Conservation (phyloP, 2,888 invertebrate species). For the Julus scanicus region DNA sequence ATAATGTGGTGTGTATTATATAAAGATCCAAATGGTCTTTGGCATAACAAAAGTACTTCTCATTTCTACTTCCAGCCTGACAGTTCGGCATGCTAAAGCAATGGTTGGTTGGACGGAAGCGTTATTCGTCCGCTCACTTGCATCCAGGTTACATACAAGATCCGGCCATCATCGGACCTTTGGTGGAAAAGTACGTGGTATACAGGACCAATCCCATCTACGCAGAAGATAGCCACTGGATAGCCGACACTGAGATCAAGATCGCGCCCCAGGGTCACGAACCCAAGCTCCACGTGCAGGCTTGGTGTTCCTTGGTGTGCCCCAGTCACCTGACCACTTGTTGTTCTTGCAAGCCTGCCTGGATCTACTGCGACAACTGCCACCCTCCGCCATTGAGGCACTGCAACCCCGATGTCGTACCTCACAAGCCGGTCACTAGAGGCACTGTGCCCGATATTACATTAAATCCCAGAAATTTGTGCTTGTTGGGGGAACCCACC, state of each 20-base stretch:
- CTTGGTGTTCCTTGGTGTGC: constrained; percentile 50
- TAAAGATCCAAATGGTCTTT: too few species aligned
- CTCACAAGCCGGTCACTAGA: not conserved
- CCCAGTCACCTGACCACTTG: constrained; percentile 30
- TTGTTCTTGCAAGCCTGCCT: constrained; percentile 51
- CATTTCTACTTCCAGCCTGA: not conserved
- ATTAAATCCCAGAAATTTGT: not conserved
- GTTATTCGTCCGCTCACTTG: constrained; percentile 7
- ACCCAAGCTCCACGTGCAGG: constrained; percentile 49
- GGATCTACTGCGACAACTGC: constrained; percentile 52
- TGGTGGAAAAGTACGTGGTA: constrained; percentile 48
- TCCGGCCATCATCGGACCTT: constrained; percentile 25
- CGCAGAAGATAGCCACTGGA: constrained; percentile 31
- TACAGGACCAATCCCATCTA: constrained; percentile 51
- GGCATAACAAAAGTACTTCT: not conserved
- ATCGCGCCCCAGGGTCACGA: not conserved
- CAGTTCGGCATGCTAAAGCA: constrained; percentile 52
- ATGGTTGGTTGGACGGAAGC: constrained; percentile 51
- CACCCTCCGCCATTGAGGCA: not conserved
- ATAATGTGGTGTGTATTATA: too few species aligned
- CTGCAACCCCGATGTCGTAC: not conserved
- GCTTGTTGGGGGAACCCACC: not conserved
- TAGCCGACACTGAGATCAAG: not conserved
- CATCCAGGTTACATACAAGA: not conserved
- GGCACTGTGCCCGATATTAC: not conserved